phyloP scores from a whole-genome alignment of 2,113 vertebrate genomes.

The Vimba vimba region DNA sequence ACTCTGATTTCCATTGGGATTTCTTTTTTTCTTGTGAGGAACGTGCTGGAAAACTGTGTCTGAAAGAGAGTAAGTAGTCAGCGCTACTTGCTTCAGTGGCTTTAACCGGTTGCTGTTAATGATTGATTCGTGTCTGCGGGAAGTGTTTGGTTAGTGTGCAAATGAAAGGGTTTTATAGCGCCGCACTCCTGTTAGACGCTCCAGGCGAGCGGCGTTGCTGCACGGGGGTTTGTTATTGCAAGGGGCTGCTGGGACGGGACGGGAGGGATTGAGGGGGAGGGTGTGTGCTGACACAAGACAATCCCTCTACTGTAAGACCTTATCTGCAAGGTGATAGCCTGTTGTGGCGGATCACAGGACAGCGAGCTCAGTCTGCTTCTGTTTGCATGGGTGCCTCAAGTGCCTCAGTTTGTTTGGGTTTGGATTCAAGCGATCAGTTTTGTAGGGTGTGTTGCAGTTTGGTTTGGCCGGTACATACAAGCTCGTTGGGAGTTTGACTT shows the following conservation, averaged over 20 bases:
- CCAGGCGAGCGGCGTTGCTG: constrained; percentile 18
- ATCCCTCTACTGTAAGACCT: constrained; percentile 61
- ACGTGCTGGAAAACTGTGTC: constrained; percentile 39
- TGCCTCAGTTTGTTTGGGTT: constrained; percentile 42
- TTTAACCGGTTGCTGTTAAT: constrained; percentile 69
- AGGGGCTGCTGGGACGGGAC: constrained; percentile 32
- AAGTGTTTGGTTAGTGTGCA: constrained; percentile 63
- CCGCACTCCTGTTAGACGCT: constrained; percentile 34
- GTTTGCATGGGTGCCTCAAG: constrained; percentile 33
- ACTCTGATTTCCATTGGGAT: constrained; percentile 17
- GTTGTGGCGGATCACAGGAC: constrained; percentile 50
- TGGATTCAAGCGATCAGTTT: constrained; percentile 26
- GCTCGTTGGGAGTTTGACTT: constrained; percentile 26
- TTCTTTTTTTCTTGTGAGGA: constrained; percentile 26
- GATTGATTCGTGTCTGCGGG: constrained; percentile 63
- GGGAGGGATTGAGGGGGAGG: constrained; percentile 56
- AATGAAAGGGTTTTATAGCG: constrained; percentile 50
- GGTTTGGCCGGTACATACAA: constrained; percentile 14
- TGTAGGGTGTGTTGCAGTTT: constrained; percentile 46
- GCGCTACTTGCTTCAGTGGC: constrained; percentile 48
- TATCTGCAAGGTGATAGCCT: constrained; percentile 70
- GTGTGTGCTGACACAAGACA: constrained; percentile 67
- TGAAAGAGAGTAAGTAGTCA: constrained; percentile 65
- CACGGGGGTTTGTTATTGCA: constrained; percentile 58
- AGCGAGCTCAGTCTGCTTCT: constrained; percentile 14